Evolutionary conservation across 2,888 invertebrate species (phyloP).

Genomic region (Hyposoter didymator): DNA sequence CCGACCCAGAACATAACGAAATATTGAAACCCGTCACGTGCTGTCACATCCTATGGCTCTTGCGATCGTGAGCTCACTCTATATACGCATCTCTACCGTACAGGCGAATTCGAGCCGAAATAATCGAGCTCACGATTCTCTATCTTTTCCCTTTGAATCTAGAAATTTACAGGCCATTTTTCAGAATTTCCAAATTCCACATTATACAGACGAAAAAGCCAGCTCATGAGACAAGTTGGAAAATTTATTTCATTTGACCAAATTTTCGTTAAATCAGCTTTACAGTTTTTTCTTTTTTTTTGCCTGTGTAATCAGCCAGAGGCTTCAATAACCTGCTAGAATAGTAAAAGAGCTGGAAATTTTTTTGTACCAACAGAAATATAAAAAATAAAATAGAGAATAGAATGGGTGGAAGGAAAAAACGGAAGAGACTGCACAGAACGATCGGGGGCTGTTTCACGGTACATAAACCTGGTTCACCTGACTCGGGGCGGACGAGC

Average conservation of each 20-base stretch:
- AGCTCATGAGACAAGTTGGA: too few species aligned
- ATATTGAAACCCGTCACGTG: slow-evolving; percentile 53
- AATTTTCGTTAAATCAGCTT: too few species aligned
- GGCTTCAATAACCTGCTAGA: slow-evolving; percentile 6
- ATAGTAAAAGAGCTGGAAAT: slow-evolving; percentile 30
- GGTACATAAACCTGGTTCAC: slow-evolving; percentile 71
- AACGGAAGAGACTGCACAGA: slow-evolving; percentile 45
- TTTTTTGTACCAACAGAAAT: slow-evolving; percentile 1
- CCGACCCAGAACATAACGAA: slow-evolving; percentile 31
- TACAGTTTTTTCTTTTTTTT: too few species aligned
- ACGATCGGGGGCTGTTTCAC: slow-evolving; percentile 67
- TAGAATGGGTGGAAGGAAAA: slow-evolving; percentile 21
- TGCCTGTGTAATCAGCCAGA: slow-evolving; percentile 37
- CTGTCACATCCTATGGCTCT: slow-evolving; percentile 60
- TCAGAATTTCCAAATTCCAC: background rate
- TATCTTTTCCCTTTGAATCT: background rate
- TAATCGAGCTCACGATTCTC: background rate
- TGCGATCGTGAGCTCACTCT: slow-evolving; percentile 13
- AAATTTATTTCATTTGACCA: too few species aligned
- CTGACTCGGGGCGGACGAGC: slow-evolving; percentile 63
- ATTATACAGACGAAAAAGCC: background rate
- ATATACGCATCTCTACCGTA: background rate
- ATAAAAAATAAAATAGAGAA: slow-evolving; percentile 17
- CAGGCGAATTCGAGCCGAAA: background rate
- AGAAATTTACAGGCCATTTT: background rate